Percentiles rank a stretch among this genome's conserved stretches.
Evolutionary conservation across 2,888 invertebrate species (phyloP).

Genomic region (Polia nebulosa): DNA sequence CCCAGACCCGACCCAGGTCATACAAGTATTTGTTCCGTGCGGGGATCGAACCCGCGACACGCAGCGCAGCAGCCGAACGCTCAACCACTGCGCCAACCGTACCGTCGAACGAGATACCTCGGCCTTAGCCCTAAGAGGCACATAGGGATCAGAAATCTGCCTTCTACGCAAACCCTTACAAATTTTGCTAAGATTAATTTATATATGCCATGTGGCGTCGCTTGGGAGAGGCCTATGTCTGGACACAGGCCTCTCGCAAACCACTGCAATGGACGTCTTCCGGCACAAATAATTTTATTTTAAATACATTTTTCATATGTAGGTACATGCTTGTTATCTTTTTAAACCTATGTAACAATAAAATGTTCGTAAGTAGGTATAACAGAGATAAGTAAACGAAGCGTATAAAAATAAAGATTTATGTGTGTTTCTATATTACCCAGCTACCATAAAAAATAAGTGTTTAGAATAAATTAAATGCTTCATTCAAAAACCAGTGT

Average conservation of each 20-base stretch:
- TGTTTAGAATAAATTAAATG: slow-evolving; percentile 7
- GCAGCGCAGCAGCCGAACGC: too few relatives aligned
- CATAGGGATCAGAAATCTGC: background rate
- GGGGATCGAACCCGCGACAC: too few relatives aligned
- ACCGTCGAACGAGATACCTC: too few relatives aligned
- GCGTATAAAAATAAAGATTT: background rate
- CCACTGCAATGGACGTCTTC: background rate
- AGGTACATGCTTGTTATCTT: too few relatives aligned
- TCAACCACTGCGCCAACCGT: too few relatives aligned
- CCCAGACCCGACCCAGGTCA: too few relatives aligned
- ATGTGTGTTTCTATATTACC: slow-evolving; percentile 12
- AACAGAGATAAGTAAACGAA: slow-evolving; percentile 23
- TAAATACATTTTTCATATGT: background rate
- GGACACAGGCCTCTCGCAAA: too few relatives aligned
- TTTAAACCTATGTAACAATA: background rate
- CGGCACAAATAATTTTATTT: too few relatives aligned
- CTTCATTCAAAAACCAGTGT: background rate
- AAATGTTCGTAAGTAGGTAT: background rate
- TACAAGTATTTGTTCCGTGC: too few relatives aligned
- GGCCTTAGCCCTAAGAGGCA: background rate
- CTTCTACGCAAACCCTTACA: too few relatives aligned
- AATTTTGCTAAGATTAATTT: too few relatives aligned
- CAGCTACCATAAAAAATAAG: background rate
- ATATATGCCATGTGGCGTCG: too few relatives aligned
- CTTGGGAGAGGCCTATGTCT: background rate